Percentiles rank a stretch among this genome's conserved stretches.
These are phyloP conservation scores for Chesias legatella DNA, from an alignment of 2,888 invertebrate species.

Conservation along the genomic window DNA sequence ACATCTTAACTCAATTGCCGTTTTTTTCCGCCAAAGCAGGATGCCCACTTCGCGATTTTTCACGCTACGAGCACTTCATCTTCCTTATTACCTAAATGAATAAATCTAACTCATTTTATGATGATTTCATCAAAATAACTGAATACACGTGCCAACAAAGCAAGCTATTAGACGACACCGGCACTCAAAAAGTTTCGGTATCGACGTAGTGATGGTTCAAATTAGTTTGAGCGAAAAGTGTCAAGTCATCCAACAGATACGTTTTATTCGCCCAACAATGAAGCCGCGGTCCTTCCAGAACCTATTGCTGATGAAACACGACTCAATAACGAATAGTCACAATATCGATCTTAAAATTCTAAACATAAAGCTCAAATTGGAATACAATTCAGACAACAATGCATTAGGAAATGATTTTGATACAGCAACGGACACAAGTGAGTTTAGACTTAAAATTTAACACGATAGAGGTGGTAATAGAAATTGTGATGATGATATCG, in stretches of 20 bases:
- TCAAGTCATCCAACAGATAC: constrained; percentile 73
- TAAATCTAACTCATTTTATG: constrained; percentile 13
- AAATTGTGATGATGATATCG: constrained; percentile 36
- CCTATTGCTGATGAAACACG: constrained; percentile 46
- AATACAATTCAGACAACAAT: constrained; percentile 47
- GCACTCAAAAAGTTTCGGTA: constrained; percentile 71
- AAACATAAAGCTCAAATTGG: constrained; percentile 60
- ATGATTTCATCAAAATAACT: constrained; percentile 30
- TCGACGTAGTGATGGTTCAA: constrained; percentile 73
- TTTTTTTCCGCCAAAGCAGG: constrained; percentile 56
- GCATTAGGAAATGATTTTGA: constrained; percentile 51
- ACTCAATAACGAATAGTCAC: constrained; percentile 47
- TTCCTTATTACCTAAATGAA: constrained; percentile 45
- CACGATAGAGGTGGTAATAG: constrained; percentile 35
- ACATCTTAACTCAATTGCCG: constrained; percentile 32
- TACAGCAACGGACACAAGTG: constrained; percentile 35
- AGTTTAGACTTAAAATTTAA: constrained; percentile 46
- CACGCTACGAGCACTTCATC: constrained; percentile 58
- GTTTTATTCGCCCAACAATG: constrained; percentile 74
- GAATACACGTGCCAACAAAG: constrained; percentile 63
- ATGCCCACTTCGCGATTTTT: constrained; percentile 72
- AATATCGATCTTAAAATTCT: constrained; percentile 36
- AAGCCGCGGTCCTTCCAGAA: constrained; percentile 67
- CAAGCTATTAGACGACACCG: constrained; percentile 53
- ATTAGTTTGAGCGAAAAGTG: constrained; percentile 74